phyloP scores from a whole-genome alignment of 2,888 invertebrate species.

The Tribolium freemani region DNA sequence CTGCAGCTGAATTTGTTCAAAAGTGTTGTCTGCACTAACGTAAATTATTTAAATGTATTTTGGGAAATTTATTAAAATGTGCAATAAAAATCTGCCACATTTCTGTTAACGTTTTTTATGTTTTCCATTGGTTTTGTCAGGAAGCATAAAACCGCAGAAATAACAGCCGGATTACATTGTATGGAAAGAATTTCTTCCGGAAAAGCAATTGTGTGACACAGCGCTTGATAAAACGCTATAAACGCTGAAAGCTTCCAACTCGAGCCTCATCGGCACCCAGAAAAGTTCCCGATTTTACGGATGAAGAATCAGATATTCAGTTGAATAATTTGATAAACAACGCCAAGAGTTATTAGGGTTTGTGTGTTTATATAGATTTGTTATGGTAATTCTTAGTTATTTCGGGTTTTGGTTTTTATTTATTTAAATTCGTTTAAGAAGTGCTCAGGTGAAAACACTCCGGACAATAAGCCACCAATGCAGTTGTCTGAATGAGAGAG shows the following conservation, averaged over 20 bases:
- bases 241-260: background rate
- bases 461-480: too few relatives aligned
- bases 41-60: too few relatives aligned
- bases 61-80: too few relatives aligned
- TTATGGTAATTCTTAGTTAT: background rate
- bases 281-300: background rate
- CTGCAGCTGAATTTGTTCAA: too few relatives aligned
- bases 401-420: too few relatives aligned
- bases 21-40: too few relatives aligned
- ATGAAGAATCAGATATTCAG: background rate
- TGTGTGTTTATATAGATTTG: background rate
- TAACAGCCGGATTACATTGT: conserved; percentile 24
- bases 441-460: too few relatives aligned
- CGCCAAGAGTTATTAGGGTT: background rate
- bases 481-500: background rate
- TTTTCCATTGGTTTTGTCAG: background rate
- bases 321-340: background rate
- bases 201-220: conserved; percentile 37
- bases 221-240: conserved; percentile 35
- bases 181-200: conserved; percentile 44
- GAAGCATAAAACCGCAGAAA: conserved; percentile 28
- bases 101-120: background rate
- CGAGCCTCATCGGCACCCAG: background rate
- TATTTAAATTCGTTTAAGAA: too few relatives aligned
- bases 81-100: background rate